Base-by-base conservation (phyloP, 2,888 invertebrate genomes). In the Synanthedon formicaeformis region DNA sequence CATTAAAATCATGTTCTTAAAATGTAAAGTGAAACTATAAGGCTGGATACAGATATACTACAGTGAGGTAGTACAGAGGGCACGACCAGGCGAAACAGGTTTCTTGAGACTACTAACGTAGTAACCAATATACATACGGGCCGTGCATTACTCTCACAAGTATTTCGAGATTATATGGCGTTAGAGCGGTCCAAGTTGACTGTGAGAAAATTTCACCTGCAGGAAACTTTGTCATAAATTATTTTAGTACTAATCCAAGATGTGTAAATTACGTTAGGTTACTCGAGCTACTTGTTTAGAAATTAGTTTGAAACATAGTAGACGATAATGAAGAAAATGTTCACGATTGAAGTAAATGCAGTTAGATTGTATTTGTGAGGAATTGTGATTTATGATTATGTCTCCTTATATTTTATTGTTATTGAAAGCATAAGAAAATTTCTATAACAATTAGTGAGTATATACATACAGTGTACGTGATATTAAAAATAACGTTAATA, bases 151-250 rank as follows among this genome's bases (percentile, higher is more conserved):
- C 78, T 73, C 69, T 69, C 72, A 50, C 49, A 67, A 68, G 70
- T 72, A 75, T 77, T 45, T 71, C 72, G 69, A 78, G 78, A 78
- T 81, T 80, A 78, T 75, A 76, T 69, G 63, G 73, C 71, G 67
- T 70, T 69, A 66, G 69, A 67, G 64, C 54, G 58, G 55, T 18
- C 67, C 63, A 67, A 63, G 69, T 67, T 64, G 71, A 69, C 75
- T 78, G 78, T 84, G 83, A 81, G 84, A 83, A 84, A 81, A 83
- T 83, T 83, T 84, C 84, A 79, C 82, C 78, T 73, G 69, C 67
- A 73, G 65, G 62, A 62, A 64, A 64, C 69, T 64, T 69, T 73
- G 74, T 73, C 74, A 67, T 67, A 73, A 69, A 66, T 64, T 65
- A 59, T 64, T 63, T 62, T 56, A 61, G 57, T 45, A 45, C 45